These are phyloP conservation scores for Coelopa frigida DNA, from an alignment of 1,140 invertebrate species.

Conservation along the genomic window DNA sequence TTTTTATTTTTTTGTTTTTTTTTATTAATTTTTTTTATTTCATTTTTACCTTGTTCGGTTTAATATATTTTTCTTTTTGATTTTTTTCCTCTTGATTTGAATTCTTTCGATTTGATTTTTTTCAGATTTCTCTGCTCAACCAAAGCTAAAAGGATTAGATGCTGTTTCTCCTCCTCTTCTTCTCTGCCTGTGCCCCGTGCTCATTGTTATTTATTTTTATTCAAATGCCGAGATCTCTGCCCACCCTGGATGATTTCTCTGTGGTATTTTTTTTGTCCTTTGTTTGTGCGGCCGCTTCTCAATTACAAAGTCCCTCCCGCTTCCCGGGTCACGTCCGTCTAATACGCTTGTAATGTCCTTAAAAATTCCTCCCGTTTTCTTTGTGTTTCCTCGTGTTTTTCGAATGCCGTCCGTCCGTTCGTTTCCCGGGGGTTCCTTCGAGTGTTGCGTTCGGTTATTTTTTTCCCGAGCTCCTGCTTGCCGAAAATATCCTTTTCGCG, in stretches of 20 bases:
- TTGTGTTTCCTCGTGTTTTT: no score
- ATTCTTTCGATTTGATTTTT: conserved; percentile 8
- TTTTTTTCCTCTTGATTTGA: conserved; percentile 15
- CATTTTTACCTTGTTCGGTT: conserved; percentile 7
- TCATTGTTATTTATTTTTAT: neutral
- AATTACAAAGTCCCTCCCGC: no score
- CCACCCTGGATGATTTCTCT: neutral
- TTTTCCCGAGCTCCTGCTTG: neutral
- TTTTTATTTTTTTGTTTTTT: neutral
- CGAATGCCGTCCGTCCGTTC: neutral
- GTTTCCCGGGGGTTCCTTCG: neutral
- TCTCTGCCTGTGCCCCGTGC: neutral
- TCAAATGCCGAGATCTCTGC: neutral
- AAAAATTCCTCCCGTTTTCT: no score
- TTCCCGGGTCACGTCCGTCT: conserved; percentile 5
- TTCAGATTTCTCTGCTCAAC: neutral
- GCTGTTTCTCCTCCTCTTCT: no score
- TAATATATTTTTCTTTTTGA: conserved; percentile 13
- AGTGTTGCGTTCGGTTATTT: neutral
- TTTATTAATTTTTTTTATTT: conserved; percentile 12
- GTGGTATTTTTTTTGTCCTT: neutral
- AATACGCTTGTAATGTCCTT: no score
- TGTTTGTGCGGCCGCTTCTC: no score
- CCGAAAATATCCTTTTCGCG: conserved; percentile 14
- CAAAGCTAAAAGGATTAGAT: no score